Conservation (phyloP, 2,888 invertebrate species). For the Drosophila rubida region DNA sequence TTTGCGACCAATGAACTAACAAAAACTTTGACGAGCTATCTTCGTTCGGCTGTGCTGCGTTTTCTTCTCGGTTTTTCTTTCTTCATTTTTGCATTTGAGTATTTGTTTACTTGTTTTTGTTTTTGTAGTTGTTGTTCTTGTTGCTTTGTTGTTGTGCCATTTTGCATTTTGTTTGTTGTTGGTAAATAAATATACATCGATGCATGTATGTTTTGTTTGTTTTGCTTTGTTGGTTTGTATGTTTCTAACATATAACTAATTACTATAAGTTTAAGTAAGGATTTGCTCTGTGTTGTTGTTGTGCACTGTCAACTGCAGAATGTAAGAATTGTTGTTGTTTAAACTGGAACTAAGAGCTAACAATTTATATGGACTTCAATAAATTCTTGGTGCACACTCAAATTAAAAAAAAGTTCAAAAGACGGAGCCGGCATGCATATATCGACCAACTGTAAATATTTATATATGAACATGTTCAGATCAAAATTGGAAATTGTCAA, state of each 20-base stretch:
- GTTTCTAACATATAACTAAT: slow-evolving; percentile 54
- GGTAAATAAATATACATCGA: slow-evolving; percentile 56
- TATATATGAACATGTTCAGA: slow-evolving; percentile 69
- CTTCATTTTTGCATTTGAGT: slow-evolving; percentile 17
- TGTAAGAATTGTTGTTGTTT: slow-evolving; percentile 24
- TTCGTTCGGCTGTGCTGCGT: slow-evolving; percentile 35
- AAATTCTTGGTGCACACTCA: slow-evolving; percentile 62
- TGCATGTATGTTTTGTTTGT: slow-evolving; percentile 31
- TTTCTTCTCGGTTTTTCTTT: slow-evolving; percentile 36
- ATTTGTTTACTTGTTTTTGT: slow-evolving; percentile 36
- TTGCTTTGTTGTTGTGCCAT: slow-evolving; percentile 61
- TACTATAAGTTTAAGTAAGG: slow-evolving; percentile 30
- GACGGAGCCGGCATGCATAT: slow-evolving; percentile 86
- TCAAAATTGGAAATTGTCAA: slow-evolving; percentile 27
- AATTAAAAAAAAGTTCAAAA: slow-evolving; percentile 83
- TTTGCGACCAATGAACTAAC: slow-evolving; percentile 72
- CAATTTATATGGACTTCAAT: slow-evolving; percentile 59
- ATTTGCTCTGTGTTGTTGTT: slow-evolving; percentile 36
- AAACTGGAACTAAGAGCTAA: slow-evolving; percentile 52
- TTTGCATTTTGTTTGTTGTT: slow-evolving; percentile 53
- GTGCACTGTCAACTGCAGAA: slow-evolving; percentile 57
- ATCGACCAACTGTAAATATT: slow-evolving; percentile 86
- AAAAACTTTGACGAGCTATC: slow-evolving; percentile 71
- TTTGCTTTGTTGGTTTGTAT: slow-evolving; percentile 35
- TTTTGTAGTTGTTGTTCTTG: slow-evolving; percentile 54